Evolutionary conservation across 92 coral and sea anemone species (phyloP), one percentile per base, ranked within the genome.

Genomic region (Desmophyllum pertusum): DNA sequence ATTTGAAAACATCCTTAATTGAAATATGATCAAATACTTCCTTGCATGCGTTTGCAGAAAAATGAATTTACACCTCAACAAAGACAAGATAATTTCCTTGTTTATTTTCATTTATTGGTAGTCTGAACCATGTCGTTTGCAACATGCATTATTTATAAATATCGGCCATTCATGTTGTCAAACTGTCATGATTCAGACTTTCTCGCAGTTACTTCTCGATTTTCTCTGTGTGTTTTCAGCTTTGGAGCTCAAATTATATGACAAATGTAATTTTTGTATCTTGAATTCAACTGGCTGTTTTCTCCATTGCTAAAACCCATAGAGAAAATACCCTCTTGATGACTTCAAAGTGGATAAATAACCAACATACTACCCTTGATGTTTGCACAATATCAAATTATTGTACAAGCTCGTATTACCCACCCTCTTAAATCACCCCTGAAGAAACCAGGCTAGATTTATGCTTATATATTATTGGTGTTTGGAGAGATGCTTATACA

Each of bases 41-140:
- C 61, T 33, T 67, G 33, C 14, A 29, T 55, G 4, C 13, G 17
- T 21, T 78, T 43, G 15, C 4, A 35, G 5, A 25, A 78, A 4
- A n/a, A 48, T 0, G 73, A 27, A 15, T 18, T 35, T 30, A 48
- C 66, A 19, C 75, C 48, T 38, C 38, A 50, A 38, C 76, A 55
- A 82, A 59, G 79, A 31, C 71, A 10, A 61, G 40, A 18, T 69
- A 33, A 71, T 71, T 81, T 81, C 77, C 19, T 31, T 72, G 33
- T 82, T 82, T 61, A 53, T 72, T 82, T 72, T 39, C n/a, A 46
- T 55, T 71, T 82, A 72, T 23, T 72, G 70, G 55, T 4, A 70
- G 86, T 82, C 57, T 70, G 79, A 72, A 82, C 40, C 78, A 43
- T 55, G 72, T 29, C 51, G n/a, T 80, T 67, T 46, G 53, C 59